phyloP scores from a whole-genome alignment of 92 coral and sea anemone genomes.

The Metridium senile region DNA sequence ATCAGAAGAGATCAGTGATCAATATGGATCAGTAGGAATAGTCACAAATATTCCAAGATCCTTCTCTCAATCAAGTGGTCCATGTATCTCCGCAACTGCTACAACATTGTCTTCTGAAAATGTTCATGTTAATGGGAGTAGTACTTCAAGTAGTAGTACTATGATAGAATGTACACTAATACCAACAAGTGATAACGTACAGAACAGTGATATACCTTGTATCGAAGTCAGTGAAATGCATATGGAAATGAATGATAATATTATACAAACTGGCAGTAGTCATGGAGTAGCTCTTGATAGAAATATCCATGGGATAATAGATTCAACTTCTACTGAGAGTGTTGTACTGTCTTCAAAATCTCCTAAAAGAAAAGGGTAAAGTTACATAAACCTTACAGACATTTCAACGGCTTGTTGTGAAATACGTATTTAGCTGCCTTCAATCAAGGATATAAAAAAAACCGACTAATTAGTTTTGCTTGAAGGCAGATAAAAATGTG shows the following conservation, averaged over 20 bases:
- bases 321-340: background rate
- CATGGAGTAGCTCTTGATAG: background rate
- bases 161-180: background rate
- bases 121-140: no score
- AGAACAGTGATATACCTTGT: background rate
- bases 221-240: background rate
- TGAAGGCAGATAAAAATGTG: no score
- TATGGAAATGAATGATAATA: background rate
- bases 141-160: no score
- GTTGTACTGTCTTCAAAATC: slow-evolving; percentile 26
- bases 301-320: background rate
- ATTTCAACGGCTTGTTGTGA: no score
- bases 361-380: slow-evolving; percentile 74
- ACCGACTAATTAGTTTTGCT: no score
- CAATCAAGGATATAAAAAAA: no score
- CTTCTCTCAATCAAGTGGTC: no score
- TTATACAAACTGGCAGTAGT: background rate
- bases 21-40: background rate
- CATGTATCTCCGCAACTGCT: no score
- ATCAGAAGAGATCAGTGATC: background rate
- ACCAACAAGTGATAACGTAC: background rate
- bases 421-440: no score
- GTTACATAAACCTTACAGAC: no score
- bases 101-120: background rate
- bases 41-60: no score